Evolutionary conservation across 2,888 invertebrate species (phyloP).

Genomic region (Graphium colonna): DNA sequence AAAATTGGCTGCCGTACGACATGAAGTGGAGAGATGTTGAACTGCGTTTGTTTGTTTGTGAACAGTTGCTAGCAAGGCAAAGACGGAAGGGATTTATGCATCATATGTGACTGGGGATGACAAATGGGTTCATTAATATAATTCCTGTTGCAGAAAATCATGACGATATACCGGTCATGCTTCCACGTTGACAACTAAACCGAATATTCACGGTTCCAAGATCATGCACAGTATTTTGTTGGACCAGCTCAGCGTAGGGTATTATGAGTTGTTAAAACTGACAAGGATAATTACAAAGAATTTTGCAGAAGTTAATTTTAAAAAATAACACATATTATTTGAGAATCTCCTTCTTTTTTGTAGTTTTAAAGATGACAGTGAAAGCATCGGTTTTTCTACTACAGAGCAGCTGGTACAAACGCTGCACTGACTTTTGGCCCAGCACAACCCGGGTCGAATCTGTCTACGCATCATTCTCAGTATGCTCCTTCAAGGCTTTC

Average conservation of each 20-base stretch:
- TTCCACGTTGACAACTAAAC: constrained; percentile 21
- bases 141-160: constrained; percentile 16
- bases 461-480: no score
- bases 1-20: no score
- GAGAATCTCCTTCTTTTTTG: no score
- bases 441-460: no score
- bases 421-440: no score
- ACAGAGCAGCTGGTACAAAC: no score
- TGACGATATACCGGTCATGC: constrained; percentile 9
- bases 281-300: constrained; percentile 15
- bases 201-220: constrained; percentile 17
- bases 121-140: constrained; percentile 15
- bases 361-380: no score
- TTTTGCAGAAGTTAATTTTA: no score
- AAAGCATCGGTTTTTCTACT: no score
- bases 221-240: constrained; percentile 11
- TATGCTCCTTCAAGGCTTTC: no score
- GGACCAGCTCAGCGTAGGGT: constrained; percentile 23
- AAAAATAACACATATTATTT: no score
- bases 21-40: not conserved
- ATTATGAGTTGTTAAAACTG: constrained; percentile 22
- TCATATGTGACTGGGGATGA: constrained; percentile 4
- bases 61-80: constrained; percentile 1
- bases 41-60: constrained; percentile 19
- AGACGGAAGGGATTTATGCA: constrained; percentile 12